Conservation (phyloP, 2,797 vertebrate genomes). For the Anabas testudineus region DNA sequence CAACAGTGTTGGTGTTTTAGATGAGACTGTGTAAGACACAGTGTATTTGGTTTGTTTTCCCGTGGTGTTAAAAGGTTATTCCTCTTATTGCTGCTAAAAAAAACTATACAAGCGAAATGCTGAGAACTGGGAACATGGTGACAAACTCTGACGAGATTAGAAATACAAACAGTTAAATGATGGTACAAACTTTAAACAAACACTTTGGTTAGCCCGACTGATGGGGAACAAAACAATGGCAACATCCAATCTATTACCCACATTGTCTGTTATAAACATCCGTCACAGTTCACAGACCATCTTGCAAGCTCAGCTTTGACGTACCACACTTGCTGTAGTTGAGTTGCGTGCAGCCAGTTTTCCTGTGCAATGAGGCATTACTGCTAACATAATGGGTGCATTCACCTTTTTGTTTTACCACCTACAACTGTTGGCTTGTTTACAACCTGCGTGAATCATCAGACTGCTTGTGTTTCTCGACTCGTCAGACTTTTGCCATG, state of each 20-base stretch:
- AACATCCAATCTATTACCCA: too few species aligned
- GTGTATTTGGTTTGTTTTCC: conserved; percentile 9
- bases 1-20: conserved; percentile 47
- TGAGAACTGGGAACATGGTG: conserved; percentile 5
- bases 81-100: too few species aligned
- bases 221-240: neutral
- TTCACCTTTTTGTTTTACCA: conserved; percentile 12
- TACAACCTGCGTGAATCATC: conserved; percentile 12
- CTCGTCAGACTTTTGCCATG: neutral
- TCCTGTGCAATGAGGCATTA: conserved; percentile 8
- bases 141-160: neutral
- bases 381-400: neutral
- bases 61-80: conserved; percentile 21
- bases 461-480: neutral
- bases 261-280: neutral
- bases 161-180: neutral
- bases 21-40: conserved; percentile 11
- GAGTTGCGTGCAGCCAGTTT: neutral
- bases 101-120: neutral
- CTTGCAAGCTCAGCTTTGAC: neutral
- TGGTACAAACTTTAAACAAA: conserved; percentile 5
- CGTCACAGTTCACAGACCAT: neutral
- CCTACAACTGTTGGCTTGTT: conserved; percentile 2
- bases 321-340: neutral
- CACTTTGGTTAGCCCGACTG: neutral